phyloP scores from a whole-genome alignment of 2,797 vertebrate genomes.

The Scyliorhinus canicula region DNA sequence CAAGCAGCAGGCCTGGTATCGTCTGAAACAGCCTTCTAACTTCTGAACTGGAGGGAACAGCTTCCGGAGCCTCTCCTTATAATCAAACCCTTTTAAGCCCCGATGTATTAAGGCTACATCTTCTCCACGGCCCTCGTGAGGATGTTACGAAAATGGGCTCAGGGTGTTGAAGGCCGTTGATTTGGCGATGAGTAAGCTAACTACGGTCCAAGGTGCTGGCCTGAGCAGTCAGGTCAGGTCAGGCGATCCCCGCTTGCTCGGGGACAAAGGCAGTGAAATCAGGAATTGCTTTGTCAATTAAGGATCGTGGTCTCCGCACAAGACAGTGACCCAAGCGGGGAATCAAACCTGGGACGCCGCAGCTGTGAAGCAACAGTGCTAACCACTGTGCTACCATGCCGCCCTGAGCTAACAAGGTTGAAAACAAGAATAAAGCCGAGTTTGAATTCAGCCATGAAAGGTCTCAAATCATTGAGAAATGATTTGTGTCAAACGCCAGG shows the following conservation, averaged over 20 bases:
- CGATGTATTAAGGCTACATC: neutral
- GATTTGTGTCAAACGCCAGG: too few relatives aligned
- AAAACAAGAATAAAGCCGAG: neutral
- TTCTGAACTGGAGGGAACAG: neutral
- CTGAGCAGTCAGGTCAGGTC: constrained; percentile 54
- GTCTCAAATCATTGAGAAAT: too few relatives aligned
- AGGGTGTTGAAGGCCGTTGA: constrained; percentile 86
- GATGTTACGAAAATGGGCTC: constrained; percentile 74
- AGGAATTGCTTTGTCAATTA: neutral
- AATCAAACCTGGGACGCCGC: too few relatives aligned
- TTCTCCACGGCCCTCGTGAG: neutral
- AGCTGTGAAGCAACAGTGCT: neutral
- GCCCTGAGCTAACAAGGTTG: neutral
- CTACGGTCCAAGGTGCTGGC: constrained; percentile 56
- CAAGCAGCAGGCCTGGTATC: too few relatives aligned
- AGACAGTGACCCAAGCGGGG: too few relatives aligned
- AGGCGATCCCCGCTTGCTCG: too few relatives aligned
- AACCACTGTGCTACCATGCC: neutral
- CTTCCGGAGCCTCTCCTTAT: neutral
- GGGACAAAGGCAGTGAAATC: neutral
- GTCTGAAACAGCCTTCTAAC: neutral
- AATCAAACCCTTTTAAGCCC: neutral
- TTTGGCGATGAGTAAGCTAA: constrained; percentile 91
- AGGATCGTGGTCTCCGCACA: neutral
- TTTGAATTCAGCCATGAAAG: neutral